Conservation (phyloP, 2,113 vertebrate genomes). For the Spermophilus dauricus region DNA sequence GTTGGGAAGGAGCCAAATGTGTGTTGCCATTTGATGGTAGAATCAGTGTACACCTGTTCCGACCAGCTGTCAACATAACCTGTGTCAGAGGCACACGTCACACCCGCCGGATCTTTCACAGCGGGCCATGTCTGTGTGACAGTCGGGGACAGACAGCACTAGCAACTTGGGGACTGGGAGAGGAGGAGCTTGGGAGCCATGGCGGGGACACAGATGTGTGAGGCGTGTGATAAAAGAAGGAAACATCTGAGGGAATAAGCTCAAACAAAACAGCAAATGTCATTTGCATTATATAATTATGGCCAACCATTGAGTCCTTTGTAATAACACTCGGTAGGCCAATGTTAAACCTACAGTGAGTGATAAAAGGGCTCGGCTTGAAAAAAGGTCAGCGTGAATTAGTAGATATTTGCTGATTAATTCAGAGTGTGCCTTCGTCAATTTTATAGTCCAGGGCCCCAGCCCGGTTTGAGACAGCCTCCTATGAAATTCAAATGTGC, state of each 20-base stretch:
- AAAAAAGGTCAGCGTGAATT: conserved; percentile 93
- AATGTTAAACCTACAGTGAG: conserved; percentile 91
- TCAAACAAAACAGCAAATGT: conserved; percentile 94
- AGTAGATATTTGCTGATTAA: conserved; percentile 93
- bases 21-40: conserved; percentile 94
- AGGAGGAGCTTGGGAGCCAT: conserved; percentile 87
- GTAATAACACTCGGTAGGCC: conserved; percentile 91
- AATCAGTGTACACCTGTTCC: conserved; percentile 96
- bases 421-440: conserved; percentile 89
- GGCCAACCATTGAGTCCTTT: conserved; percentile 89
- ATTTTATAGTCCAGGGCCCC: conserved; percentile 87
- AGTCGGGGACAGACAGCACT: conserved; percentile 89
- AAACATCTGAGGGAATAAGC: conserved; percentile 92
- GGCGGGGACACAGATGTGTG: conserved; percentile 92
- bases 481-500: conserved; percentile 87
- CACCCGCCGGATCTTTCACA: conserved; percentile 85
- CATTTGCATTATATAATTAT: conserved; percentile 95
- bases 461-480: conserved; percentile 82
- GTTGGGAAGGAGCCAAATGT: conserved; percentile 94
- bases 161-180: conserved; percentile 88
- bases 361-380: conserved; percentile 91
- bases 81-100: conserved; percentile 90
- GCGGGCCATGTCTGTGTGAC: conserved; percentile 87
- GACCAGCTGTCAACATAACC: conserved; percentile 96
- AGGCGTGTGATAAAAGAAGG: conserved; percentile 92